phyloP scores from a whole-genome alignment of 2,797 vertebrate species.

The Nyctalus aviator region DNA sequence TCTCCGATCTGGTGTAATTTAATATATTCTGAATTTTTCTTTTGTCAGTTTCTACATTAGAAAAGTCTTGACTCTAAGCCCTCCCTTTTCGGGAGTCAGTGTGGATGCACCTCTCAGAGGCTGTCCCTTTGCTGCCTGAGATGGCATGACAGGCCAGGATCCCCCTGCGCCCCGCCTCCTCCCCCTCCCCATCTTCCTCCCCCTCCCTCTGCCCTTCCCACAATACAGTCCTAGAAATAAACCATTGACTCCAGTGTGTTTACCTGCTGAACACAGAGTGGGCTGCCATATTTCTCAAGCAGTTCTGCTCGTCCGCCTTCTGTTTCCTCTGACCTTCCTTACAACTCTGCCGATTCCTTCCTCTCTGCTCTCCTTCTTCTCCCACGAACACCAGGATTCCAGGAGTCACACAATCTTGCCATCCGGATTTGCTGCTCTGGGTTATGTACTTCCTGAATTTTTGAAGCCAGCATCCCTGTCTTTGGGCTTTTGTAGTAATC shows the following conservation, averaged over 20 bases:
- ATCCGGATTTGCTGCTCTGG: neutral
- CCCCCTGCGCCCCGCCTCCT: neutral
- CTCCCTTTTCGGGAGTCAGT: neutral
- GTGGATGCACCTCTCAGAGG: neutral
- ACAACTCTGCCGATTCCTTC: neutral
- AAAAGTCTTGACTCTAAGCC: neutral
- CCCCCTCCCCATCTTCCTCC: neutral
- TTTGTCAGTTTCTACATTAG: neutral
- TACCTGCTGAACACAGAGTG: neutral
- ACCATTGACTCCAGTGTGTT: neutral
- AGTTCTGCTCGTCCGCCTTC: neutral
- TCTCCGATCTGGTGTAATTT: neutral
- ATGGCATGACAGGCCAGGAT: neutral
- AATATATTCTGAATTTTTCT: neutral
- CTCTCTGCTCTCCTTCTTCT: neutral
- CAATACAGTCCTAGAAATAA: neutral
- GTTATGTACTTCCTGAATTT: neutral
- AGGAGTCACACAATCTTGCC: neutral
- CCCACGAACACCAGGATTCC: neutral
- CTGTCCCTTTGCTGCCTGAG: neutral
- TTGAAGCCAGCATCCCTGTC: neutral
- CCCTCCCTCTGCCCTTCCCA: too few relatives aligned
- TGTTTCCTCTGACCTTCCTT: neutral
- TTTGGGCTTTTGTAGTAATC: slow-evolving; percentile 18
- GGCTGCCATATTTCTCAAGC: neutral